Percentiles rank a stretch among this genome's conserved stretches.
phyloP scores from a whole-genome alignment of 2,797 vertebrate species.

The Dermochelys coriacea region DNA sequence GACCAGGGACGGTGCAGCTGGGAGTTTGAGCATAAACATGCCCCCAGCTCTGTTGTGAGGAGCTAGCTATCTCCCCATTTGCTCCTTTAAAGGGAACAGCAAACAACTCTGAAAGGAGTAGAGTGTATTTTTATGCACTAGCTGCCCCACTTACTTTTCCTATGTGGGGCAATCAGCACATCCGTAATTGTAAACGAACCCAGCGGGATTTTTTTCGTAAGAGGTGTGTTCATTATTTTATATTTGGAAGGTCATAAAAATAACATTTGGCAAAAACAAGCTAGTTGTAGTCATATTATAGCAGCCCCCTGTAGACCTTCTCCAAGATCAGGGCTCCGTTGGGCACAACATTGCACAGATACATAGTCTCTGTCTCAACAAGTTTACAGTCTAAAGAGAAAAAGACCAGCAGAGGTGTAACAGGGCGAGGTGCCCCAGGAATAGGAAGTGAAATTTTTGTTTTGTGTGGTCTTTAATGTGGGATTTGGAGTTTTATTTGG shows the following conservation, averaged over 20 bases:
- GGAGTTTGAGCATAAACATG: background rate
- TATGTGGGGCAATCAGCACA: slow-evolving; percentile 59
- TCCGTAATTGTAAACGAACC: slow-evolving; percentile 61
- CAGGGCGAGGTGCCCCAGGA: background rate
- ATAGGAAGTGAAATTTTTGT: background rate
- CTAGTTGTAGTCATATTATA: background rate
- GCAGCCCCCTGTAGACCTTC: background rate
- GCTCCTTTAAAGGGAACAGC: background rate
- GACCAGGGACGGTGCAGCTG: background rate
- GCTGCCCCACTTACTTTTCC: slow-evolving; percentile 31
- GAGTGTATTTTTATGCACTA: background rate
- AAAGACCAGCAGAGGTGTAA: background rate
- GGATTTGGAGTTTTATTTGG: background rate
- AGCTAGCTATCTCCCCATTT: background rate
- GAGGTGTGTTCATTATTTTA: slow-evolving; percentile 58
- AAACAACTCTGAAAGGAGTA: slow-evolving; percentile 11
- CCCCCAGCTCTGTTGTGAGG: background rate
- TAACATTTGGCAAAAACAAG: slow-evolving; percentile 9
- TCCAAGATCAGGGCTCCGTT: background rate
- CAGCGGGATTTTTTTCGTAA: slow-evolving; percentile 24
- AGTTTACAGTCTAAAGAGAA: background rate
- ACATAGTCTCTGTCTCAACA: background rate
- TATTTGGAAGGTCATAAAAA: slow-evolving; percentile 59
- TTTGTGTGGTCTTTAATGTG: background rate
- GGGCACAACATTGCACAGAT: background rate